Evolutionary conservation across 2,797 vertebrate genomes (phyloP), one percentile per base, ranked within the genome.

Genomic region (Anolis apletophallus): DNA sequence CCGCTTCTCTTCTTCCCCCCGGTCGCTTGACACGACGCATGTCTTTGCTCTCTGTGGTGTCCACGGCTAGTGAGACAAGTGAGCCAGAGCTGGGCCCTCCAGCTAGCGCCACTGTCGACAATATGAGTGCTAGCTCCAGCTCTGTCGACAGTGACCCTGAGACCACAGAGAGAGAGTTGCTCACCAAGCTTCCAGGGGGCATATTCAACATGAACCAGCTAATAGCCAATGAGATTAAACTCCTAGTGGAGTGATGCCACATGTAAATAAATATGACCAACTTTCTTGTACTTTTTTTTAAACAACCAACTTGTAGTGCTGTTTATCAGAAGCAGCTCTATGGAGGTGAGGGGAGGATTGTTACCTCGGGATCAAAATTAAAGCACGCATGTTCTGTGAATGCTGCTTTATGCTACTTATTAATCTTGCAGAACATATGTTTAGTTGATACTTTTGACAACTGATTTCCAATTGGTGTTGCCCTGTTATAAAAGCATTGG

Each of bases 151-250:
- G 97, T 89, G 97, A 97, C 95, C 97, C 97, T 94, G 97, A 97
- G 96, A 97, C 96, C 96, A 97, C 97, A 50, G 96, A 97, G 96
- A 96, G 97, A 93, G 96, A 97, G 95, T 95, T 97, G 94, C 96
- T 97, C 91, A 94, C 96, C 94, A 97, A 97, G 96, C 96, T 97
- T 92, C 96, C 96, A 92, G 97, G 95, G 96, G 96, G 94, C 92
- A 94, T 97, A 2, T 97, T 97, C 96, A 97, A 97, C 95, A 97
- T 97, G 97, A 97, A 97, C 96, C 96, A 97, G 95, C 96, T 97
- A 92, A 92, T 97, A 95, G 96, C 96, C 96, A 97, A 96, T 96
- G 96, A 97, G 94, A 97, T 97, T 94, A 97, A 97, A 92, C 96
- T 97, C 85, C 96, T 97, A 89, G 96, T 96, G 95, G 96, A 97